These are phyloP conservation scores for Cephalopachus bancanus DNA, from an alignment of 2,797 vertebrate species.

Conservation along the genomic window DNA sequence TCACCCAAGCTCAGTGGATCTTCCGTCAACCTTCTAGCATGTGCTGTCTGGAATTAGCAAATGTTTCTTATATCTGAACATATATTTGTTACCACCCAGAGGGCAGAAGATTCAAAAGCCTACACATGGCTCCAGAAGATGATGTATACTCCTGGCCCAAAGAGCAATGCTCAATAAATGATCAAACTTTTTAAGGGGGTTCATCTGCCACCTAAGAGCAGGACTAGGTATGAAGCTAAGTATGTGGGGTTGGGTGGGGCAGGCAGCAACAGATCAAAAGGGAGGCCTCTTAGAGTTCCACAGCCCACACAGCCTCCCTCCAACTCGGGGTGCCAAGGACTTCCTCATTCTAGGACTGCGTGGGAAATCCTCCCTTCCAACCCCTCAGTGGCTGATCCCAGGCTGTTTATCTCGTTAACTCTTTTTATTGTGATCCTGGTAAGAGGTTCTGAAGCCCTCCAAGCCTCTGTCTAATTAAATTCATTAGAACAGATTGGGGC, in stretches of 20 bases:
- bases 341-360: not conserved
- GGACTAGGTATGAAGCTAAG: not conserved
- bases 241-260: fast-evolving
- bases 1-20: not conserved
- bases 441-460: slow-evolving; percentile 85
- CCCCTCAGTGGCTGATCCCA: not conserved
- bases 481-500: slow-evolving; percentile 86
- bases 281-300: too few species aligned
- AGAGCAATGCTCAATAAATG: not conserved
- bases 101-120: not conserved
- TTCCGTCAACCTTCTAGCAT: not conserved
- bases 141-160: not conserved
- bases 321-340: not conserved
- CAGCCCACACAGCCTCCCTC: not conserved
- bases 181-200: not conserved
- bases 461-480: slow-evolving; percentile 89
- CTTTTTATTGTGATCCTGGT: slow-evolving; percentile 86
- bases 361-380: slow-evolving; percentile 19
- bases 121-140: not conserved
- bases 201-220: not conserved
- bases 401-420: slow-evolving; percentile 86
- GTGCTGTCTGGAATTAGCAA: slow-evolving; percentile 31
- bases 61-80: slow-evolving; percentile 9
- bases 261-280: not conserved
- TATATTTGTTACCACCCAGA: not conserved